Percentiles rank a stretch among this genome's conserved stretches.
These are phyloP conservation scores for Tromatobia lineatoria DNA, from an alignment of 2,888 invertebrate genomes.

Conservation along the genomic window DNA sequence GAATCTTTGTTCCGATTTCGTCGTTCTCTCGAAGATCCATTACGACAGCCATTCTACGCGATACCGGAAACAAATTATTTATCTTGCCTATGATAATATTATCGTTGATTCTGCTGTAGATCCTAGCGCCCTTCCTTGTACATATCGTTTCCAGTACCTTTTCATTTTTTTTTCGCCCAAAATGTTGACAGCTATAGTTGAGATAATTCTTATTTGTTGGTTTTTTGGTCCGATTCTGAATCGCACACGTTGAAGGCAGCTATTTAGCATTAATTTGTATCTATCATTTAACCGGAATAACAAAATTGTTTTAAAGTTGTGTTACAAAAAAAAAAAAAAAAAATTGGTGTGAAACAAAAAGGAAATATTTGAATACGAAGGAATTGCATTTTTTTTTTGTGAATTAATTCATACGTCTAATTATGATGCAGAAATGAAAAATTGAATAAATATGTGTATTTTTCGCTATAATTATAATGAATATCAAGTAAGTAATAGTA, in stretches of 20 bases:
- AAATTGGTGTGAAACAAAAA: neutral
- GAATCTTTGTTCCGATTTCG: slow-evolving; percentile 2
- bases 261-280: neutral
- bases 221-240: neutral
- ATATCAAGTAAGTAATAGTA: no score
- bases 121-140: slow-evolving; percentile 59
- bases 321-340: neutral
- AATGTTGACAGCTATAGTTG: neutral
- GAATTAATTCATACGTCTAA: no score
- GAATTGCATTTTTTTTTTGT: no score
- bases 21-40: slow-evolving; percentile 25
- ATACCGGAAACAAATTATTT: slow-evolving; percentile 16
- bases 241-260: neutral
- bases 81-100: neutral
- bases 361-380: no score
- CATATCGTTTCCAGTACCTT: slow-evolving; percentile 28
- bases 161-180: neutral
- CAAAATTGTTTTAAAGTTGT: neutral
- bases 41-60: slow-evolving; percentile 32
- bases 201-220: slow-evolving; percentile 21
- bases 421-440: no score
- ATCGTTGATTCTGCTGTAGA: slow-evolving; percentile 49
- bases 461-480: no score
- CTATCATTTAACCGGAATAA: neutral
- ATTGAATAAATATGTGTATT: no score